A percentile compares a stretch with the other conserved stretches of the same genome.
These are phyloP conservation scores for Leptura quadrifasciata DNA, from an alignment of 2,888 invertebrate species.

Conservation along the genomic window DNA sequence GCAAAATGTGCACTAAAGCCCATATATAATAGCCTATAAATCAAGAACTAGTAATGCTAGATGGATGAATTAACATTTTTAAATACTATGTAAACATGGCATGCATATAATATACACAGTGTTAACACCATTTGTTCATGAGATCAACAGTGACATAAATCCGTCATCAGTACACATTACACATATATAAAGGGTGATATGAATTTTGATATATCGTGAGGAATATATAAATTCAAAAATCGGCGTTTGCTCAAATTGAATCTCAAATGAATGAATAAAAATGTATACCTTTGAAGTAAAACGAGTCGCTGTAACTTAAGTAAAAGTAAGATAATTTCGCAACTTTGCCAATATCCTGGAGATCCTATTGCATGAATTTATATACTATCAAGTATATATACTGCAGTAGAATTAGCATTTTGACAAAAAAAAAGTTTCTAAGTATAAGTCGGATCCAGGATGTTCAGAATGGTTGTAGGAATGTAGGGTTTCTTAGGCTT, in stretches of 20 bases:
- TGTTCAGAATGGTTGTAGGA: too few species aligned
- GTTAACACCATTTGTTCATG: conserved; percentile 7
- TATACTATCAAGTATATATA: too few species aligned
- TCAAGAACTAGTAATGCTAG: conserved; percentile 20
- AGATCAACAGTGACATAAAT: conserved; percentile 7
- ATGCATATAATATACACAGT: conserved; percentile 6
- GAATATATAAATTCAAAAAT: background rate
- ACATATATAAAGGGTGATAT: background rate
- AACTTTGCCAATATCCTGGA: too few species aligned
- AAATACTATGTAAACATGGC: background rate
- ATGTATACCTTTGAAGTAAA: background rate
- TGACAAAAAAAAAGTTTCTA: too few species aligned
- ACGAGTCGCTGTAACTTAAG: background rate
- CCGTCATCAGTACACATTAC: conserved; percentile 3
- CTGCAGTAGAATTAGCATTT: too few species aligned
- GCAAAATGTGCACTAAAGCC: background rate
- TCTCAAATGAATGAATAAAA: background rate
- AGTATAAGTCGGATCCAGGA: too few species aligned
- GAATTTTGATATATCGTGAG: conserved; percentile 1
- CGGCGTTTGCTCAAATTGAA: background rate
- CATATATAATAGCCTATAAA: conserved; percentile 11
- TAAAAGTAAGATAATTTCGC: too few species aligned
- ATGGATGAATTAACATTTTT: conserved; percentile 20
- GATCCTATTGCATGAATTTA: too few species aligned
- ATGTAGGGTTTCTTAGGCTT: too few species aligned